phyloP scores from a whole-genome alignment of 1,140 invertebrate species.

The roundworm (Caenorhabditis elegans) region WBcel235 BX284606.5:12846001-12846500 shows the following conservation, averaged over 20 bases:
- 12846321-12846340: too few relatives aligned
- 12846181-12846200: background rate
- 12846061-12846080: background rate
- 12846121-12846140: background rate
- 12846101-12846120: slow-evolving; percentile 10
- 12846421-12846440: too few relatives aligned
- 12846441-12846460: too few relatives aligned
- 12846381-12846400: too few relatives aligned
- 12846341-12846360: too few relatives aligned
- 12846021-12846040: background rate
- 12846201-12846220: background rate
- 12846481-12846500: too few relatives aligned
- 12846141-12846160: background rate
- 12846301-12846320: too few relatives aligned
- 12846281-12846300: too few relatives aligned
- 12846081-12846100: background rate
- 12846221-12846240: background rate
- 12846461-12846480: too few relatives aligned
- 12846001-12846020: background rate
- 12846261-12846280: too few relatives aligned
- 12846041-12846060: slow-evolving; percentile 2
- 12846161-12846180: background rate
- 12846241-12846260: background rate
- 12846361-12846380: too few relatives aligned
- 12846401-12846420: too few relatives aligned